A percentile compares a stretch with the other conserved stretches of the same genome.
Conservation (phyloP, 2,113 vertebrate species). For the Poeciliopsis retropinna region DNA sequence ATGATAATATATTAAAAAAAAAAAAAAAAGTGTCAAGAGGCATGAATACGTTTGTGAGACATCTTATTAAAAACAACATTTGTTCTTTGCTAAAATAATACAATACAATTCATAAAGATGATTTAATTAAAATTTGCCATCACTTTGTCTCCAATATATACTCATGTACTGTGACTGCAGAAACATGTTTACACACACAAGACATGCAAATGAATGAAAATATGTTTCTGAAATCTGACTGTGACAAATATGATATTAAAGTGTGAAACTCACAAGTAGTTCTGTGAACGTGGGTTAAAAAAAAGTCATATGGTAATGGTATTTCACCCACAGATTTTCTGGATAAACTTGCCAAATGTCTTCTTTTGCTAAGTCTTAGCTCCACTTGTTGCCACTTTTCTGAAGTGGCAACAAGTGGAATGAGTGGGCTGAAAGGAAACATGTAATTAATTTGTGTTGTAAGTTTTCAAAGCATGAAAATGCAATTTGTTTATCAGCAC, state of each 20-base stretch:
- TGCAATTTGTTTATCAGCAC: neutral
- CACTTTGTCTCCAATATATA: too few relatives aligned
- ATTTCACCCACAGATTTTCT: conserved; percentile 1
- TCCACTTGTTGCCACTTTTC: neutral
- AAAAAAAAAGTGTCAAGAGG: too few relatives aligned
- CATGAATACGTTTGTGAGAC: too few relatives aligned
- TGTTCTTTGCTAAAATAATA: too few relatives aligned
- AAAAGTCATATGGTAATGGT: neutral
- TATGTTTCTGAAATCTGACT: conserved; percentile 1
- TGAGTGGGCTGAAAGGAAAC: neutral
- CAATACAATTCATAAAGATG: too few relatives aligned
- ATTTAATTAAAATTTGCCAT: too few relatives aligned
- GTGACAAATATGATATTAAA: conserved; percentile 5
- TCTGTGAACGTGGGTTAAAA: neutral
- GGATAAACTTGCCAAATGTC: neutral
- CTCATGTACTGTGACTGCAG: too few relatives aligned
- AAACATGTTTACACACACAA: too few relatives aligned
- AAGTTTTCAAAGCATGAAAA: neutral
- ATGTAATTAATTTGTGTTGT: neutral
- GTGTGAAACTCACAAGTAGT: conserved; percentile 1
- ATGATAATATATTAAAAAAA: too few relatives aligned
- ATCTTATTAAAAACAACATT: too few relatives aligned
- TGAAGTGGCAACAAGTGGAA: conserved; percentile 4
- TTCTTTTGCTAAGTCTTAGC: neutral
- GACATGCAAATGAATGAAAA: neutral